Percentiles rank a stretch among this genome's conserved stretches.
Evolutionary conservation across 2,888 invertebrate species (phyloP).

Genomic region (Sminthurides aquaticus): DNA sequence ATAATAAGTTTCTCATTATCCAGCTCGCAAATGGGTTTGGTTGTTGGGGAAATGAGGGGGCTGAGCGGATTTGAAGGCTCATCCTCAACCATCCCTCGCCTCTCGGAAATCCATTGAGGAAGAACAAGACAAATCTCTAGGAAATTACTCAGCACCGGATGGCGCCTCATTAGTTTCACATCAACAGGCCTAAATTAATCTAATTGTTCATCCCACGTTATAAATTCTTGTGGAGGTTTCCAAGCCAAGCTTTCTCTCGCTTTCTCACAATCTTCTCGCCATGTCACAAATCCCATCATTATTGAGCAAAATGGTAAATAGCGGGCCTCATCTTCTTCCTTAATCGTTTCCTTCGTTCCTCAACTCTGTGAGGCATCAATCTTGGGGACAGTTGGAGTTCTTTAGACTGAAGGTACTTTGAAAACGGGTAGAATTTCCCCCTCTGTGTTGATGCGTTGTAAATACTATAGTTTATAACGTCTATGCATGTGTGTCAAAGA

Average conservation of each 20-base stretch:
- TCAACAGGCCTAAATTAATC: slow-evolving; percentile 4
- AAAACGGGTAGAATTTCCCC: too few relatives aligned
- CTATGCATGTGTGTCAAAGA: too few relatives aligned
- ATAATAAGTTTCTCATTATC: background rate
- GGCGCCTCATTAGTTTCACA: slow-evolving; percentile 7
- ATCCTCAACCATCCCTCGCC: too few relatives aligned
- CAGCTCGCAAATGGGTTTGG: background rate
- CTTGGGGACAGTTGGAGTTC: too few relatives aligned
- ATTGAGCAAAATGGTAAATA: background rate
- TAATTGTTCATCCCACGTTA: slow-evolving; percentile 1
- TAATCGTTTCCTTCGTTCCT: too few relatives aligned
- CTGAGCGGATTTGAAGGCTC: too few relatives aligned
- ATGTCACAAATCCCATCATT: background rate
- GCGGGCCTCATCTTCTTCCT: too few relatives aligned
- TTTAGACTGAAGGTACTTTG: too few relatives aligned
- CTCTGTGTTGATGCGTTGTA: too few relatives aligned
- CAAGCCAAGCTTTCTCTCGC: background rate
- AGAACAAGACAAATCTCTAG: background rate
- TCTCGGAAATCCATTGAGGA: background rate
- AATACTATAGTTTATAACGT: too few relatives aligned
- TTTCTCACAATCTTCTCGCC: background rate
- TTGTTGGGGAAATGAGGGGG: too few relatives aligned
- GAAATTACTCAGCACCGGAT: slow-evolving; percentile 7
- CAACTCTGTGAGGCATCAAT: too few relatives aligned
- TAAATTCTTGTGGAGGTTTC: background rate